Evolutionary conservation across 2,888 invertebrate species (phyloP).

Genomic region (Macaria notata): DNA sequence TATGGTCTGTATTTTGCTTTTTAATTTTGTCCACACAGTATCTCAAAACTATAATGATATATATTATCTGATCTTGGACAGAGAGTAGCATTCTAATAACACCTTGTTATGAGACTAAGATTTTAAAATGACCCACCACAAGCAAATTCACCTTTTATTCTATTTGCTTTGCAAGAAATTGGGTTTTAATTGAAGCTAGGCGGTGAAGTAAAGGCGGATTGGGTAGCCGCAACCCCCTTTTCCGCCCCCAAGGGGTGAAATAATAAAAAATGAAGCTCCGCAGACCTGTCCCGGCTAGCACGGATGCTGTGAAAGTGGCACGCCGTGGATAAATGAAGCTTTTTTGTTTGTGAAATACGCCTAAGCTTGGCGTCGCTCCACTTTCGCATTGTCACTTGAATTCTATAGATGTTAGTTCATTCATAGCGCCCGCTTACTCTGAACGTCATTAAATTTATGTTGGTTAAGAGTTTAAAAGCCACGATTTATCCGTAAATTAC

Average conservation of each 20-base stretch:
- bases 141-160: too few relatives aligned
- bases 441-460: slow-evolving; percentile 64
- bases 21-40: too few relatives aligned
- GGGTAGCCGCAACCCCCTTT: slow-evolving; percentile 56
- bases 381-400: slow-evolving; percentile 74
- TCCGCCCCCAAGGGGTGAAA: slow-evolving; percentile 58
- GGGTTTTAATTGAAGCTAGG: slow-evolving; percentile 79
- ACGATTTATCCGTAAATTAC: slow-evolving; percentile 32
- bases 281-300: slow-evolving; percentile 70
- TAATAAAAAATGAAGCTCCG: slow-evolving; percentile 73
- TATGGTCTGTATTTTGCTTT: too few relatives aligned
- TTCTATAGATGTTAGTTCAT: slow-evolving; percentile 76
- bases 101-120: too few relatives aligned
- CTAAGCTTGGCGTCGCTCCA: slow-evolving; percentile 73
- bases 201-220: slow-evolving; percentile 52
- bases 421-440: slow-evolving; percentile 48
- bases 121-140: too few relatives aligned
- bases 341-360: slow-evolving; percentile 78
- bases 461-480: slow-evolving; percentile 44
- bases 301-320: slow-evolving; percentile 81
- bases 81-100: too few relatives aligned
- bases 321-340: slow-evolving; percentile 79
- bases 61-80: too few relatives aligned
- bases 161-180: slow-evolving; percentile 43
- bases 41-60: too few relatives aligned